Evolutionary conservation across 2,113 vertebrate genomes (phyloP).

Genomic region (Halcyon malimbica): DNA sequence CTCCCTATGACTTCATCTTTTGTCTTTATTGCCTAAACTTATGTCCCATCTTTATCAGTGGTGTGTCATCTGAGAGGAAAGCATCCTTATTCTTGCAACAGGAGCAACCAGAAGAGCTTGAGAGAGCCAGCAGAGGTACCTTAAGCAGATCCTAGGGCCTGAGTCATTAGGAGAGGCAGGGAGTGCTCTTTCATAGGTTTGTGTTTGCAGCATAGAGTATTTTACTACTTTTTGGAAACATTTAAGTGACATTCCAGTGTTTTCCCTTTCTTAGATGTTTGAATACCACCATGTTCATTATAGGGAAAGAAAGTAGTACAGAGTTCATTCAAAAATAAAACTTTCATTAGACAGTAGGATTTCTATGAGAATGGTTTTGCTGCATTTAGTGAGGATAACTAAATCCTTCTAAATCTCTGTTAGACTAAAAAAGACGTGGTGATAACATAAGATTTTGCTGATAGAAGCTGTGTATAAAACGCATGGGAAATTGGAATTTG

Average conservation of each 20-base stretch:
- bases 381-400: background rate
- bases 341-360: background rate
- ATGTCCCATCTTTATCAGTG: background rate
- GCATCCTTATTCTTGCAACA: background rate
- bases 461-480: background rate
- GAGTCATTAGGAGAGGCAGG: background rate
- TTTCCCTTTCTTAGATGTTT: background rate
- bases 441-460: background rate
- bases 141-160: background rate
- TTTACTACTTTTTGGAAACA: background rate
- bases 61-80: background rate
- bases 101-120: background rate
- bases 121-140: fast-evolving
- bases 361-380: background rate
- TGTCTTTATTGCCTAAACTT: background rate
- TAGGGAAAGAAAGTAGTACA: background rate
- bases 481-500: background rate
- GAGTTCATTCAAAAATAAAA: background rate
- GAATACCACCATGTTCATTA: fast-evolving
- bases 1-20: background rate
- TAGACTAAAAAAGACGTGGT: background rate
- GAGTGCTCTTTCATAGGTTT: background rate
- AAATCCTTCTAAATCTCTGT: background rate
- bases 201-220: background rate
- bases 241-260: background rate